Conservation (phyloP, 2,888 invertebrate species). For the Barypeithes pellucidus region DNA sequence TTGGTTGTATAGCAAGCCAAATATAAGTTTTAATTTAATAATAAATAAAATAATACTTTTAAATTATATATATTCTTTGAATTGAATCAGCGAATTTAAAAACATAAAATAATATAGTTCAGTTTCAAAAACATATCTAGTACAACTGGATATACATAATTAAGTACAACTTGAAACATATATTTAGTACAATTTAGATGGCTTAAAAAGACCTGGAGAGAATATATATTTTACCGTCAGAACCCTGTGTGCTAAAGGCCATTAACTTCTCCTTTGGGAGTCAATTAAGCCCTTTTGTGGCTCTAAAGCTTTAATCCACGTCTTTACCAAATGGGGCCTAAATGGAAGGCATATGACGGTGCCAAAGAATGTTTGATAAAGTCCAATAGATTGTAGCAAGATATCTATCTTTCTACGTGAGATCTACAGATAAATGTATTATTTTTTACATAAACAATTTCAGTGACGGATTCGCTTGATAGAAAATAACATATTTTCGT, state of each 20-base stretch:
- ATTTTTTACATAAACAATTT: not conserved
- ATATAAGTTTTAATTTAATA: too few relatives aligned
- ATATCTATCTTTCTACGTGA: slow-evolving; percentile 6
- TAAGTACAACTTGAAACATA: not conserved
- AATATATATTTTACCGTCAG: slow-evolving; percentile 21
- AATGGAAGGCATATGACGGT: slow-evolving; percentile 7
- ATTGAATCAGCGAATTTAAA: too few relatives aligned
- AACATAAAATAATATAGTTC: too few relatives aligned
- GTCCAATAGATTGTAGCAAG: slow-evolving; percentile 3
- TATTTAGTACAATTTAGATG: slow-evolving; percentile 15
- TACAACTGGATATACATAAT: too few relatives aligned
- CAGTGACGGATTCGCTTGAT: not conserved
- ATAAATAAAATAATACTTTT: too few relatives aligned
- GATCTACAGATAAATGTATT: not conserved
- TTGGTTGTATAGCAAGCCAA: too few relatives aligned
- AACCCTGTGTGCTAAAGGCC: slow-evolving; percentile 10
- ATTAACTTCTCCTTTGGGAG: slow-evolving; percentile 26
- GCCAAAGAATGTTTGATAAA: slow-evolving; percentile 1
- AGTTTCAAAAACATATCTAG: too few relatives aligned
- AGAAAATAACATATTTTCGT: not conserved
- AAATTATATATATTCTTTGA: too few relatives aligned
- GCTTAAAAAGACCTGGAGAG: not conserved
- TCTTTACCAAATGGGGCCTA: slow-evolving; percentile 24
- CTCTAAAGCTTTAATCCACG: slow-evolving; percentile 29
- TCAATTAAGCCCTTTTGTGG: slow-evolving; percentile 27